Evolutionary conservation across 92 coral and sea anemone genomes (phyloP).

Genomic region (Nematostella vectensis): DNA sequence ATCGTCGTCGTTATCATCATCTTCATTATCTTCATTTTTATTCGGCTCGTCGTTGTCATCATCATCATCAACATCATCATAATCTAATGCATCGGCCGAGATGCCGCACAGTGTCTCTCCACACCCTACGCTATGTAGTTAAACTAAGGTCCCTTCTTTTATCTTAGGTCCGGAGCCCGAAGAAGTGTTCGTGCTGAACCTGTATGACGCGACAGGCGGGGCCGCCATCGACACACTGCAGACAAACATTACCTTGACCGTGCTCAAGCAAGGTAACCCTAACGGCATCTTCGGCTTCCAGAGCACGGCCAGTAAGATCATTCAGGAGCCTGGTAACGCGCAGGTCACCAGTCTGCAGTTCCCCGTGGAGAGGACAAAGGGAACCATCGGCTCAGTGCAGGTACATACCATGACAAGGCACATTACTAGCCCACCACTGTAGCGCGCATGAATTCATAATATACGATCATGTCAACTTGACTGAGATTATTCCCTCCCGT

Average conservation of each 20-base stretch:
- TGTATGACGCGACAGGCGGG: constrained; percentile 64
- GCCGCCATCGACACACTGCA: constrained; percentile 64
- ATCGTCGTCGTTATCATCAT: too few relatives aligned
- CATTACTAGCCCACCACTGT: too few relatives aligned
- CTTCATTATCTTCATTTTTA: too few relatives aligned
- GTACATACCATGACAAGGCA: constrained; percentile 36
- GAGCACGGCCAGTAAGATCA: constrained; percentile 34
- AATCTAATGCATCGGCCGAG: too few relatives aligned
- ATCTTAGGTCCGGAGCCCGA: constrained; percentile 71
- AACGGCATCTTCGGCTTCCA: constrained; percentile 82
- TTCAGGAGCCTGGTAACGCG: constrained; percentile 52
- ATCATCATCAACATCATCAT: too few relatives aligned
- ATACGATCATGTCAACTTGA: too few relatives aligned
- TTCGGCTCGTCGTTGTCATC: too few relatives aligned
- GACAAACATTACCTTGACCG: constrained; percentile 73
- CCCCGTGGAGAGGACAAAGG: constrained; percentile 56
- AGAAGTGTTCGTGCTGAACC: constrained; percentile 55
- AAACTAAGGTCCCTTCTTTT: too few relatives aligned
- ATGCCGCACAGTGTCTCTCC: too few relatives aligned
- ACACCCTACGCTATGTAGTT: too few relatives aligned
- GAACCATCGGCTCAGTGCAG: constrained; percentile 69
- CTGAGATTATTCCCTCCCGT: too few relatives aligned
- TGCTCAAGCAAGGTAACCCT: constrained; percentile 80
- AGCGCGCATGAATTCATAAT: too few relatives aligned
- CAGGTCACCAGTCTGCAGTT: constrained; percentile 23